Conservation (phyloP, 2,888 invertebrate genomes). For the Phytoseiulus persimilis region DNA sequence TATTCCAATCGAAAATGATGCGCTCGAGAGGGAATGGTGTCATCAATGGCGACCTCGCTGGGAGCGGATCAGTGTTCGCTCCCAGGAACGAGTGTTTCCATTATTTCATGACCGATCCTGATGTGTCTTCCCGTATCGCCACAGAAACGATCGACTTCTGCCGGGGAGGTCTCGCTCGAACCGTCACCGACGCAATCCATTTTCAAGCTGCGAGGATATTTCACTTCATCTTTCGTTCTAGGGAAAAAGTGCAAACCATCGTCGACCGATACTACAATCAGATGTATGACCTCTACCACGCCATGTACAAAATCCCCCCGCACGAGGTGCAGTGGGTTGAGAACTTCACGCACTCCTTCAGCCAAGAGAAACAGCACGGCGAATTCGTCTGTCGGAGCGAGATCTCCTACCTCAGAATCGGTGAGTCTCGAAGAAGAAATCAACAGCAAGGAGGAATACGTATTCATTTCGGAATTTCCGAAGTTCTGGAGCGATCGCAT, state of each 20-base stretch:
- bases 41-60: too few species aligned
- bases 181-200: too few species aligned
- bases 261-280: slow-evolving; percentile 35
- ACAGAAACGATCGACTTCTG: too few species aligned
- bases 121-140: too few species aligned
- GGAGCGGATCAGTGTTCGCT: too few species aligned
- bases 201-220: too few species aligned
- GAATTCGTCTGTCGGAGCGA: slow-evolving; percentile 33
- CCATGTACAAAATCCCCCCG: slow-evolving; percentile 23
- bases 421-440: neutral
- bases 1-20: too few species aligned
- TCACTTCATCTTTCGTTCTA: neutral
- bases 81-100: too few species aligned
- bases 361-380: slow-evolving; percentile 20
- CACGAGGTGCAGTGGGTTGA: slow-evolving; percentile 35
- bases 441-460: neutral
- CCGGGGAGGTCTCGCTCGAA: too few species aligned
- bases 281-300: slow-evolving; percentile 31
- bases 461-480: neutral
- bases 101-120: too few species aligned
- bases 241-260: slow-evolving; percentile 28
- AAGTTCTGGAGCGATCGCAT: neutral
- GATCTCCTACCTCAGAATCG: slow-evolving; percentile 13
- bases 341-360: slow-evolving; percentile 30
- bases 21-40: too few species aligned